These are phyloP conservation scores for Sebastes umbrosus DNA, from an alignment of 2,797 vertebrate genomes.

Conservation along the genomic window DNA sequence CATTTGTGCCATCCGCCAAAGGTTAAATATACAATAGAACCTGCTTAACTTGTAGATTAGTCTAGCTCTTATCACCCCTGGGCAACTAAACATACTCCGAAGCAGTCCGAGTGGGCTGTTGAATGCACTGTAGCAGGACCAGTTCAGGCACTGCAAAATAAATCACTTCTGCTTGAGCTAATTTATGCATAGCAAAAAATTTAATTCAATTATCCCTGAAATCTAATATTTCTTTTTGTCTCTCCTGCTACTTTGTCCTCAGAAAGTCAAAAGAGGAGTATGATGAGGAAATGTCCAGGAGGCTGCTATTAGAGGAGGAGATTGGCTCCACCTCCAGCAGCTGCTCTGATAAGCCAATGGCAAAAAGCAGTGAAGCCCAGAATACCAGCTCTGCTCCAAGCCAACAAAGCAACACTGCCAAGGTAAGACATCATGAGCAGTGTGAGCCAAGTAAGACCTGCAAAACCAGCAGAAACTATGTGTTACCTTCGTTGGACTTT, in stretches of 20 bases:
- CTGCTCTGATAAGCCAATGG: slow-evolving; percentile 51
- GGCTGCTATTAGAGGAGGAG: slow-evolving; percentile 68
- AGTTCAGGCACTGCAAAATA: neutral
- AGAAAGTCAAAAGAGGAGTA: slow-evolving; percentile 98
- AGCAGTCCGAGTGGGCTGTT: neutral
- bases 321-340: slow-evolving; percentile 72
- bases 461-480: neutral
- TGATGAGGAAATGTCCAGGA: slow-evolving; percentile 85
- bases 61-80: neutral
- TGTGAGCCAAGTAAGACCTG: neutral
- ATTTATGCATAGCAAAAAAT: neutral
- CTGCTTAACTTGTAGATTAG: slow-evolving; percentile 3
- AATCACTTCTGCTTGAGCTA: neutral
- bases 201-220: neutral
- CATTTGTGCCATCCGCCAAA: neutral
- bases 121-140: neutral
- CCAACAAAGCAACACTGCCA: slow-evolving; percentile 47
- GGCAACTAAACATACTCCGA: neutral
- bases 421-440: slow-evolving; percentile 46
- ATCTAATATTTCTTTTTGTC: neutral
- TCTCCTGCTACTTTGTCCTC: neutral
- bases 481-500: neutral
- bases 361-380: slow-evolving; percentile 39
- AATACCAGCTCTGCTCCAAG: slow-evolving; percentile 15
- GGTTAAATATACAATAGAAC: neutral